Base-by-base conservation (phyloP, 2,113 vertebrate genomes). In the Lagenorhynchus albirostris region DNA sequence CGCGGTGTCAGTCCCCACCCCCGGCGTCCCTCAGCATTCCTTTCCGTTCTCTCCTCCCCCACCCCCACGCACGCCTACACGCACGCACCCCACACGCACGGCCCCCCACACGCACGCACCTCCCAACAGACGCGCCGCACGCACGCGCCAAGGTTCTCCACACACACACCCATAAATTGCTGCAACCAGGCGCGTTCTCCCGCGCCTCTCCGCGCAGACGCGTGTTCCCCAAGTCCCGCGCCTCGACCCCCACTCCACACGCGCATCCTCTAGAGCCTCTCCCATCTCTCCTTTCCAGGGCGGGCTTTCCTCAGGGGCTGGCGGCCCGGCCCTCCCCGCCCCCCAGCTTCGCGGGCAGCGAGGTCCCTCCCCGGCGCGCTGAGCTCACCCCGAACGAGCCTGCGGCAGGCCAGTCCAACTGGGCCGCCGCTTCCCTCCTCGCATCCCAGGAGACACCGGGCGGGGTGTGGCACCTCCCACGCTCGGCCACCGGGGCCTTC, bases 311-410 rank as follows among this genome's bases (percentile, higher is more conserved):
- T 31, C 31, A 1, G 18, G 53, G 53, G 29, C 47, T 25, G 12
- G 74, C 6, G 6, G 36, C 62, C 41, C 14, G 15, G 15, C 63
- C 38, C 53, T 47, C 53, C 50, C 26, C 1, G 26, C 20, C 23
- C 31, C 3, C 20, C 55, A 23, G n/a, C 53, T 83, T 63, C 18
- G 1, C 10, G 0, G 1, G 33, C 70, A 14, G 31, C 9, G 25
- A 81, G 31, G 70, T 29, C 47, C 38, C 70, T 70, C 20, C 33
- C 44, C 1, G 1, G n/a, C 2, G 8, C 5, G 4, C 74, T 3
- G 36, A 21, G 63, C 76, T 86, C 53, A 60, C 36, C 5, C 38
- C 0, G 2, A 41, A 20, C 0, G 21, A 89, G 70, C 68, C 47
- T 6, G 38, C 10, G 0, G 31, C 91, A 5, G 12, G 5, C 71